phyloP scores from a whole-genome alignment of 2,113 vertebrate genomes.

The Todiramphus saurophagus region DNA sequence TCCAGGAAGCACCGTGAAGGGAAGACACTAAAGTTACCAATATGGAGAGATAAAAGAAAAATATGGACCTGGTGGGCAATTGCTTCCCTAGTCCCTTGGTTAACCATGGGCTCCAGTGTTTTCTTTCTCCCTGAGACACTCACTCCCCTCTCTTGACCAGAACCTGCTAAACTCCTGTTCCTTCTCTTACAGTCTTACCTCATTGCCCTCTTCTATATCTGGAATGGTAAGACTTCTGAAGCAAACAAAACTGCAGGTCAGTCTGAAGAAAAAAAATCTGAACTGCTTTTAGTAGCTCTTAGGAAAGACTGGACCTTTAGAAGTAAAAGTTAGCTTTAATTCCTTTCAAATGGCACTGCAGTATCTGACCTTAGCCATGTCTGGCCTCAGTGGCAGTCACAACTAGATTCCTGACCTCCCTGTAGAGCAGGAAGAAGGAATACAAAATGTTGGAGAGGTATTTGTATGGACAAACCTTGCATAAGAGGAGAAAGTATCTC shows the following conservation, averaged over 20 bases:
- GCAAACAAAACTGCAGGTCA: neutral
- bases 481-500: neutral
- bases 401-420: neutral
- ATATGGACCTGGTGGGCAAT: neutral
- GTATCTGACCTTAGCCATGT: neutral
- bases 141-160: neutral
- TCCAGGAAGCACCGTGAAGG: neutral
- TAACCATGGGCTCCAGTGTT: neutral
- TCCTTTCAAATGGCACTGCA: neutral
- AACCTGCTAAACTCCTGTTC: neutral
- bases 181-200: neutral
- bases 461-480: neutral
- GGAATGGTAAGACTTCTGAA: neutral
- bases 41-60: neutral
- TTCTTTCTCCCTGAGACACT: neutral
- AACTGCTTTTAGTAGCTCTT: neutral
- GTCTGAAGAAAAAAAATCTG: neutral
- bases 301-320: neutral
- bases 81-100: neutral
- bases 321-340: neutral
- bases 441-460: neutral
- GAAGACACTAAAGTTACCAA: neutral
- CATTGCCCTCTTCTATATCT: neutral
- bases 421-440: neutral
- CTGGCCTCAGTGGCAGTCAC: neutral